phyloP scores from a whole-genome alignment of 2,797 vertebrate species.

The Dendrocincla tyrannina region DNA sequence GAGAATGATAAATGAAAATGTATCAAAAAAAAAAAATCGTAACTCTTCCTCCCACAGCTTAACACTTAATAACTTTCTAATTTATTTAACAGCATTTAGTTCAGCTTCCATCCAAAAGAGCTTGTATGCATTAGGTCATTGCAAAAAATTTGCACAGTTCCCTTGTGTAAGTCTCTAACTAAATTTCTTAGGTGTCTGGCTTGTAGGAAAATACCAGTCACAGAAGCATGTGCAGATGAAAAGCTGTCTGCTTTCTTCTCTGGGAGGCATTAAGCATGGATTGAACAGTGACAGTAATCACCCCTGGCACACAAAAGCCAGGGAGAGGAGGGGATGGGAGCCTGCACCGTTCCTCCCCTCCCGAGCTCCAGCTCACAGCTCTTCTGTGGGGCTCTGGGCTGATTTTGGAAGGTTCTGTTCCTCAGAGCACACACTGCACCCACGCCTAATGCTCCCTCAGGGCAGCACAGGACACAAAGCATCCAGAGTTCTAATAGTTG shows the following conservation, averaged over 20 bases:
- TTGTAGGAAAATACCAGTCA: not conserved
- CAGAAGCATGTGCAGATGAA: not conserved
- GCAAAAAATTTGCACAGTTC: not conserved
- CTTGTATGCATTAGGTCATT: not conserved
- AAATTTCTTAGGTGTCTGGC: slow-evolving; percentile 1
- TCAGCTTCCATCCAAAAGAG: not conserved
- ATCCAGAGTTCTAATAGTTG: not conserved
- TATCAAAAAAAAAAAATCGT: not conserved
- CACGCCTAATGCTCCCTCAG: fast-evolving
- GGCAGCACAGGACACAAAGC: not conserved
- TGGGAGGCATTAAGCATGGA: not conserved
- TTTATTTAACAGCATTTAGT: slow-evolving; percentile 20
- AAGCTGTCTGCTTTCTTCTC: slow-evolving; percentile 7
- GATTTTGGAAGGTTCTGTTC: not conserved
- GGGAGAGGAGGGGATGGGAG: not conserved
- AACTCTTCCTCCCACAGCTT: not conserved
- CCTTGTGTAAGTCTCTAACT: not conserved
- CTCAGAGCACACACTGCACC: not conserved
- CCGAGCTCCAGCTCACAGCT: not conserved
- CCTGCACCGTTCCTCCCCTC: not conserved
- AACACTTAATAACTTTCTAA: not conserved
- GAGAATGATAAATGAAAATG: not conserved
- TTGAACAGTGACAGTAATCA: not conserved
- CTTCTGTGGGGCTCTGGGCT: not conserved
- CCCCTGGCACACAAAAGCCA: not conserved